These are phyloP conservation scores for Mizuhopecten yessoensis DNA, from an alignment of 1,140 invertebrate genomes.

Conservation along the genomic window DNA sequence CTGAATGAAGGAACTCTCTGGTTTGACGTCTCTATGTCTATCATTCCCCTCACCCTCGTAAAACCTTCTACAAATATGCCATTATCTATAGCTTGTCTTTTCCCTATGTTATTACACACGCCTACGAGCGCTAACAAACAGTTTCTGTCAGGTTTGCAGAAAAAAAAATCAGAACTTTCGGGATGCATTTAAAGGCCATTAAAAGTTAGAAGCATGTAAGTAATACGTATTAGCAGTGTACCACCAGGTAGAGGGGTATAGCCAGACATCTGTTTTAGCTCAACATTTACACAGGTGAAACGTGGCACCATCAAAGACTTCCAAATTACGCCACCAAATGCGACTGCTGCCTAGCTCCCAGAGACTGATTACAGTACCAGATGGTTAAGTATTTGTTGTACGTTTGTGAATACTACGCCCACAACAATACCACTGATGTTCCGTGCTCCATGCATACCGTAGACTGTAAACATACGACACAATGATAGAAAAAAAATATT, in stretches of 20 bases:
- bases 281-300: neutral
- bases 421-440: neutral
- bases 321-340: neutral
- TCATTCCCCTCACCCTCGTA: neutral
- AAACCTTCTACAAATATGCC: neutral
- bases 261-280: neutral
- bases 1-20: neutral
- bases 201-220: neutral
- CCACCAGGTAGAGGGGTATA: neutral
- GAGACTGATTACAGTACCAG: neutral
- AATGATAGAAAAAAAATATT: neutral
- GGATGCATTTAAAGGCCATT: neutral
- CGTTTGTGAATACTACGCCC: neutral
- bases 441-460: neutral
- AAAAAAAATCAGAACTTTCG: neutral
- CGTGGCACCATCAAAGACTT: neutral
- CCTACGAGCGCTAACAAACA: neutral
- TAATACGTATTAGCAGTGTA: neutral
- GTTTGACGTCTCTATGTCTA: conserved; percentile 3
- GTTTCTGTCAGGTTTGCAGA: neutral
- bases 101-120: neutral
- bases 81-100: neutral
- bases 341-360: neutral
- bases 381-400: conserved; percentile 7
- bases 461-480: neutral